Evolutionary conservation across 2,888 invertebrate genomes (phyloP), one percentile per base, ranked within the genome.

Genomic region (Seira sanloemensis): DNA sequence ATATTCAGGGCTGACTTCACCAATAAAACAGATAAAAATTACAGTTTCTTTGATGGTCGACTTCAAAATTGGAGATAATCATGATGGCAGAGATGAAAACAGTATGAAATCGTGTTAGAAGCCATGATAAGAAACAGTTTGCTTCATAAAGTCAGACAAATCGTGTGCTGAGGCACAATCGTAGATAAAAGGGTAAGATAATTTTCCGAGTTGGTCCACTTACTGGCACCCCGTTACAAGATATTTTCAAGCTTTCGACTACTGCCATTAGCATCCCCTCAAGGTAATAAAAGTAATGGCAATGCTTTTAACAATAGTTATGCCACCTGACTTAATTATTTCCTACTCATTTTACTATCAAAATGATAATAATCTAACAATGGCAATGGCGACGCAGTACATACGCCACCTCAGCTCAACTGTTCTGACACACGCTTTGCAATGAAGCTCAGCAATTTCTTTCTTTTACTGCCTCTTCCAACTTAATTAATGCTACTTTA

Each of bases 401-500:
- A 86, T 80, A 73, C 73, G 54, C 54, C 26, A 19, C 78, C 67
- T 62, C 58, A 25, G 24, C 37, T 71, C 65, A 27, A 50, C 27
- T 65, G 54, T 54, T 7, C 72, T 76, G 83, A 86, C 87, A 87
- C 86, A 85, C 86, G 81, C 85, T 85, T 4, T 37, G 12, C 37
- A 37, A 37, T 37, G 12, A 37, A 37, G 12, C 37, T 12, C 37
- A n/a, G n/a, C n/a, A n/a, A n/a, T n/a, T n/a, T n/a, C n/a, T n/a
- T n/a, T 78, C 67, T 62, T 67, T 54, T 71, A 5, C 50, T 71
- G 18, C 50, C 62, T 7, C 37, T 72, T 78, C 50, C 81, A 84
- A 75, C 85, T 86, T 88, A 88, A 88, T 88, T 88, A 88, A 88
- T 88, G 86, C 80, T 82, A 83, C 87, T 88, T 88, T 88, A 89